These are phyloP conservation scores for Cheilinus undulatus DNA, from an alignment of 2,113 vertebrate genomes.

Conservation along the genomic window DNA sequence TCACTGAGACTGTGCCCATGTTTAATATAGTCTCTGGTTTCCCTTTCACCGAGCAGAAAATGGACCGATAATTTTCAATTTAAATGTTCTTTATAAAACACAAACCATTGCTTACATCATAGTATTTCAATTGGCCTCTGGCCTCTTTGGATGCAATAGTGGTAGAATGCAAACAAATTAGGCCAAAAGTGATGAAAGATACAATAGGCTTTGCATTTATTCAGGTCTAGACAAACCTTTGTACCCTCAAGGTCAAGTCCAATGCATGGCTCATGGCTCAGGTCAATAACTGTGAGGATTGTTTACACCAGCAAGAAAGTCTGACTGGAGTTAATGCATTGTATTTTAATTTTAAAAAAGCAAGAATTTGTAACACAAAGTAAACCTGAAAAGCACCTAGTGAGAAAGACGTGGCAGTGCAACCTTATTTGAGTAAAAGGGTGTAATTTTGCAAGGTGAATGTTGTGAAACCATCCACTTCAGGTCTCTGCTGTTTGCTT, in stretches of 20 bases:
- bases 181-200: not conserved
- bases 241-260: not conserved
- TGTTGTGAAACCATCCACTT: conserved; percentile 55
- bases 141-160: not conserved
- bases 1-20: too few relatives aligned
- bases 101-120: not conserved
- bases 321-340: not conserved
- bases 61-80: too few relatives aligned
- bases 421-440: not conserved
- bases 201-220: not conserved
- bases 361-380: not conserved
- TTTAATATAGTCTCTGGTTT: too few relatives aligned
- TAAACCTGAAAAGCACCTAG: not conserved
- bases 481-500: conserved; percentile 58
- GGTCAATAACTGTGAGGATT: conserved; percentile 19
- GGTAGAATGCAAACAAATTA: not conserved
- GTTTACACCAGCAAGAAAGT: not conserved
- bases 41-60: too few relatives aligned
- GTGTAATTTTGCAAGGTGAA: not conserved
- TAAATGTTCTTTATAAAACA: too few relatives aligned
- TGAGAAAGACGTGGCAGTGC: not conserved
- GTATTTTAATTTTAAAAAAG: too few relatives aligned
- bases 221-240: not conserved
- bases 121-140: not conserved
- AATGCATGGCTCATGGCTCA: not conserved